phyloP scores from a whole-genome alignment of 2,888 invertebrate genomes.

The Opisthograptis luteolata region DNA sequence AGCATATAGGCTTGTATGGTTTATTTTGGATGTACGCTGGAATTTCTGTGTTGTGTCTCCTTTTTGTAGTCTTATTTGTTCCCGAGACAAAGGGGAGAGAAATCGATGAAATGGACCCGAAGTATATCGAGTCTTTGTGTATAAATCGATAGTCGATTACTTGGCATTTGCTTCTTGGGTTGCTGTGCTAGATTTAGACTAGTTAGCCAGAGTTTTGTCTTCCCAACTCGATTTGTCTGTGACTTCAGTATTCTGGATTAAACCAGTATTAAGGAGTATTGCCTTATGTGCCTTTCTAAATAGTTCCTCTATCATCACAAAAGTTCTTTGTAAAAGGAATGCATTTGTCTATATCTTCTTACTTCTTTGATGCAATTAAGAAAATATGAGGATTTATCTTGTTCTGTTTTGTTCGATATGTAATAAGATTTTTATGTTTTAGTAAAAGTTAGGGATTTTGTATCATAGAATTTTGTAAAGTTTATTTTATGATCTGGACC shows the following conservation, averaged over 20 bases:
- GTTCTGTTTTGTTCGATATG: too few species aligned
- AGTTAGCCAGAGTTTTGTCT: constrained; percentile 1
- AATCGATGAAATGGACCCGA: constrained; percentile 93
- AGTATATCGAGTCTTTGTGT: constrained; percentile 84
- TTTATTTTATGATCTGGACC: not conserved
- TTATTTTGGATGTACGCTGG: constrained; percentile 95
- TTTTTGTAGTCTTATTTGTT: constrained; percentile 93
- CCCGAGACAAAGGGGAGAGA: constrained; percentile 96
- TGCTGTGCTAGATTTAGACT: constrained; percentile 17
- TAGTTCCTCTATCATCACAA: constrained; percentile 53
- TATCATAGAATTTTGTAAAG: not conserved
- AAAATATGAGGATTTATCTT: too few species aligned
- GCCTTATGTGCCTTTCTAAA: constrained; percentile 41
- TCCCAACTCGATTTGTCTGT: not conserved
- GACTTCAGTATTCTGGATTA: constrained; percentile 50
- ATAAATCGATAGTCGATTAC: constrained; percentile 76
- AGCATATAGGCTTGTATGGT: constrained; percentile 90
- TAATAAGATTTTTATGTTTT: too few species aligned
- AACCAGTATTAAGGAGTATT: constrained; percentile 33
- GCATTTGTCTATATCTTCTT: not conserved
- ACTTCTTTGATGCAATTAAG: not conserved
- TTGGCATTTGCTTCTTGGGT: constrained; percentile 7
- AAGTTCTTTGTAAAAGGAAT: constrained; percentile 8
- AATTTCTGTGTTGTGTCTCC: constrained; percentile 90
- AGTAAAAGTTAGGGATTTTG: too few species aligned